These are phyloP conservation scores for Sesamia inferens DNA, from an alignment of 2,888 invertebrate genomes.

Conservation along the genomic window DNA sequence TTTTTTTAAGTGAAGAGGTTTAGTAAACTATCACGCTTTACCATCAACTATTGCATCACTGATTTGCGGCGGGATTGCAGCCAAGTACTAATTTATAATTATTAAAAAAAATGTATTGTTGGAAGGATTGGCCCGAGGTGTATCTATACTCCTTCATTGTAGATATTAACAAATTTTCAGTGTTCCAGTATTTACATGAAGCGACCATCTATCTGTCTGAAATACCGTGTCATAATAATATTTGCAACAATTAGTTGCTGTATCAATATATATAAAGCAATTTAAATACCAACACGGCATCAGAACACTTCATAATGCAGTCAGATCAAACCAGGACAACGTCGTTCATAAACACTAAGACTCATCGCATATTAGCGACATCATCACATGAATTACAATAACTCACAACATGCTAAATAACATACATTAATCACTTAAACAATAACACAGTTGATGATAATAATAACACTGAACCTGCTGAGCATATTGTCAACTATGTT, in stretches of 20 bases:
- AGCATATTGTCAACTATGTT: neutral
- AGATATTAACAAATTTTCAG: no score
- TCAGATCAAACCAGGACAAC: constrained; percentile 40
- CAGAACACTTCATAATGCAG: constrained; percentile 29
- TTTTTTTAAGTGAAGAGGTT: no score
- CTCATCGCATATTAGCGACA: constrained; percentile 25
- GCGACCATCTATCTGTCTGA: neutral
- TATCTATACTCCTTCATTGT: no score
- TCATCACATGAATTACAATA: constrained; percentile 63
- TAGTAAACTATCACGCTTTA: no score
- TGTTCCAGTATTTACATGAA: neutral
- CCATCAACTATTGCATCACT: no score
- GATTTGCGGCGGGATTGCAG: no score
- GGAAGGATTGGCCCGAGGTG: no score
- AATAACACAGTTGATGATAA: constrained; percentile 56
- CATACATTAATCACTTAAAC: constrained; percentile 69
- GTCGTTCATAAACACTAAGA: constrained; percentile 56
- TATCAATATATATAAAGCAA: constrained; percentile 12
- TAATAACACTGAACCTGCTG: neutral
- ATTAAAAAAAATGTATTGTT: no score
- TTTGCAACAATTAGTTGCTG: neutral
- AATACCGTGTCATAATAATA: neutral
- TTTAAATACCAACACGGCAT: constrained; percentile 18
- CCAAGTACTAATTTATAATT: no score
- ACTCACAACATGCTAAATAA: constrained; percentile 68